phyloP scores from a whole-genome alignment of 2,113 vertebrate species.

The Eublepharis macularius region DNA sequence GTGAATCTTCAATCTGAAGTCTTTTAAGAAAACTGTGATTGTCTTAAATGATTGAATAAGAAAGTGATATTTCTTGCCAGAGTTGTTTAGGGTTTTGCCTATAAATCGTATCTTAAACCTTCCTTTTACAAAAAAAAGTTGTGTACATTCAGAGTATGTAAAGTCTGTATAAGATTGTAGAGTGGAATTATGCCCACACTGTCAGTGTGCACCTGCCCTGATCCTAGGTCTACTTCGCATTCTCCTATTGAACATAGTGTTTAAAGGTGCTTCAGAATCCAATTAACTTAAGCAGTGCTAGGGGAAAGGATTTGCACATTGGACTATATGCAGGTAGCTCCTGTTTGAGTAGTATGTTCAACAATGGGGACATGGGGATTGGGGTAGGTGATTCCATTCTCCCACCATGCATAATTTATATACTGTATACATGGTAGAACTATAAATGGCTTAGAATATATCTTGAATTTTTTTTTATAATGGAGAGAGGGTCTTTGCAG shows the following conservation, averaged over 20 bases:
- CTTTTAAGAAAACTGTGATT: conserved; percentile 45
- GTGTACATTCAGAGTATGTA: background rate
- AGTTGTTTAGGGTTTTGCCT: conserved; percentile 6
- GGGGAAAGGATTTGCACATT: too few relatives aligned
- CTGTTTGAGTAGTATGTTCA: background rate
- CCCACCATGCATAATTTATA: background rate
- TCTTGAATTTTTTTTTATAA: background rate
- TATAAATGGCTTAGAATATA: too few relatives aligned
- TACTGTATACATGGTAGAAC: too few relatives aligned
- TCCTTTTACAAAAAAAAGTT: background rate
- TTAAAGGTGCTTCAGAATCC: too few relatives aligned
- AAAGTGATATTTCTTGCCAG: conserved; percentile 3
- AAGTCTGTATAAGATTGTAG: background rate
- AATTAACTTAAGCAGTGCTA: too few relatives aligned
- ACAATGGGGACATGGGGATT: background rate
- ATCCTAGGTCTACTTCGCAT: background rate
- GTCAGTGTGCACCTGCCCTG: background rate
- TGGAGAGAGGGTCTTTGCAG: background rate
- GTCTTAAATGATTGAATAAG: conserved; percentile 46
- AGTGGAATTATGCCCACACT: background rate
- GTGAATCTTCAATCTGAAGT: conserved; percentile 39
- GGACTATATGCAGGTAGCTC: background rate
- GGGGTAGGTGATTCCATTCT: background rate
- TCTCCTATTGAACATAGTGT: background rate
- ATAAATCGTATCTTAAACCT: conserved; percentile 5